phyloP scores from a whole-genome alignment of 2,113 vertebrate species.

The Erinaceus europaeus region DNA sequence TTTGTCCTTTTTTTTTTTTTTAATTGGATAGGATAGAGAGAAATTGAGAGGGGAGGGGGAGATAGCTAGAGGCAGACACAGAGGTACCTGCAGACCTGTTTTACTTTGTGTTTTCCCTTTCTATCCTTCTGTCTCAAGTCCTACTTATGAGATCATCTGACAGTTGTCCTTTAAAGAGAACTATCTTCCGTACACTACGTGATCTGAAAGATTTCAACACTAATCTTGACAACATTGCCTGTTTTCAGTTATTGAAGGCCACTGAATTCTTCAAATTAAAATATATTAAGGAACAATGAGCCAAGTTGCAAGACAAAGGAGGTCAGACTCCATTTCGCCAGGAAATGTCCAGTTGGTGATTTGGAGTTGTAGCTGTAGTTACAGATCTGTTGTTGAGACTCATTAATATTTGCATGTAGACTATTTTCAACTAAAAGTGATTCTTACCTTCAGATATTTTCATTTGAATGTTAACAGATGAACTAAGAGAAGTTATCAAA shows the following conservation, averaged over 20 bases:
- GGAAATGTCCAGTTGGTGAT: neutral
- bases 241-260: neutral
- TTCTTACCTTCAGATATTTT: neutral
- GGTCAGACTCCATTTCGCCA: neutral
- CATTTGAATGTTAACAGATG: neutral
- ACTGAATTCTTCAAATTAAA: constrained; percentile 19
- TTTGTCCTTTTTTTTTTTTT: no score
- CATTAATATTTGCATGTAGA: neutral
- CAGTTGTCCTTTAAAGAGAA: no score
- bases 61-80: no score
- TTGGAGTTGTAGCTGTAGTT: neutral
- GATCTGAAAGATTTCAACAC: neutral
- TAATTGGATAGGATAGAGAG: no score
- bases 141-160: no score
- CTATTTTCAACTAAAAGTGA: neutral
- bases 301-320: neutral
- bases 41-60: no score
- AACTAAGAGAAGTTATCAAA: neutral
- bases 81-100: no score
- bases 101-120: no score
- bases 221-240: neutral
- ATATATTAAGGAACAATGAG: neutral
- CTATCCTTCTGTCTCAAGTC: no score
- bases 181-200: neutral
- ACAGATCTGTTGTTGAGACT: neutral